Evolutionary conservation across 1,140 invertebrate genomes (phyloP).

Genomic region (Heliconius nattereri): DNA sequence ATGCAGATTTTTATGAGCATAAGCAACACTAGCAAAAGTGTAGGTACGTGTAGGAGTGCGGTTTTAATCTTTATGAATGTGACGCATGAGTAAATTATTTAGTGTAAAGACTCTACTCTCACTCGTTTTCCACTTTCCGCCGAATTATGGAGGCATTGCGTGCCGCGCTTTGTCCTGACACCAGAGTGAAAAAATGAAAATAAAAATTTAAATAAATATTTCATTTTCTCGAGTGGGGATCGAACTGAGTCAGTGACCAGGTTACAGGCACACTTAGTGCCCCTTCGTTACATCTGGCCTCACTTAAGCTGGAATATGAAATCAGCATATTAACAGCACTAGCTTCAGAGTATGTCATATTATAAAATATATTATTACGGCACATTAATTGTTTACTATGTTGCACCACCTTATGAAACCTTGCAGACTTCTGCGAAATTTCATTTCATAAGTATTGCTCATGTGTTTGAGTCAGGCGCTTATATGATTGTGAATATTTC

Average conservation of each 20-base stretch:
- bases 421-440: not conserved
- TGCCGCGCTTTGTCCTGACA: too few relatives aligned
- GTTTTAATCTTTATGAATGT: too few relatives aligned
- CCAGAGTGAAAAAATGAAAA: too few relatives aligned
- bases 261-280: too few relatives aligned
- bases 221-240: too few relatives aligned
- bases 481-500: not conserved
- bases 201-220: too few relatives aligned
- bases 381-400: conserved; percentile 1
- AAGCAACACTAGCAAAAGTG: not conserved
- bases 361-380: not conserved
- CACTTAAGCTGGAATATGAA: not conserved
- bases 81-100: too few relatives aligned
- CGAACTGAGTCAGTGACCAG: too few relatives aligned
- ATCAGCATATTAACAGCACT: not conserved
- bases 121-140: too few relatives aligned
- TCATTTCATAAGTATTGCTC: not conserved
- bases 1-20: not conserved
- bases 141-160: too few relatives aligned
- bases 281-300: not conserved
- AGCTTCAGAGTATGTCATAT: not conserved
- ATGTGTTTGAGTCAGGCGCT: conserved; percentile 18
- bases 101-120: too few relatives aligned
- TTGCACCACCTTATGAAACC: not conserved
- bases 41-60: too few relatives aligned